Conservation (phyloP, 1,140 invertebrate genomes). For the Drosophila prosaltans region DNA sequence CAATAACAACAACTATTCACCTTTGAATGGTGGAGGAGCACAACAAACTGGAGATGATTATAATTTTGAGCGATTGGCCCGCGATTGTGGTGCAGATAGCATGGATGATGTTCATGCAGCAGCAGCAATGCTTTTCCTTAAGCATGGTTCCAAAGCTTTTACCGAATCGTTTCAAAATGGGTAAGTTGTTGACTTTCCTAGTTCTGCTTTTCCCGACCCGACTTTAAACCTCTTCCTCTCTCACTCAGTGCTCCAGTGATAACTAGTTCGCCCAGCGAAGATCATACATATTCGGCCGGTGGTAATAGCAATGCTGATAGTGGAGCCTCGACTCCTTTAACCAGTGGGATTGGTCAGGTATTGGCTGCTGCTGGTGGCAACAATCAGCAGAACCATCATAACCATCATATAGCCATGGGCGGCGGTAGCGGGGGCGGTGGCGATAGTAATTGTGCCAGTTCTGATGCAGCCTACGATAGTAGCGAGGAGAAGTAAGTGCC, state of each 20-base stretch:
- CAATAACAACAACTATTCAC: constrained; percentile 4
- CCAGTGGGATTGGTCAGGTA: constrained; percentile 60
- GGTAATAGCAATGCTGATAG: constrained; percentile 78
- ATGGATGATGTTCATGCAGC: constrained; percentile 91
- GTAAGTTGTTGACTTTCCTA: constrained; percentile 41
- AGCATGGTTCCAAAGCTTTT: constrained; percentile 87
- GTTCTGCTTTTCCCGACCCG: not conserved
- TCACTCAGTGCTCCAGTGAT: constrained; percentile 85
- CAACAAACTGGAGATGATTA: constrained; percentile 37
- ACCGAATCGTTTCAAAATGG: constrained; percentile 79
- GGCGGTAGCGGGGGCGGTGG: constrained; percentile 32
- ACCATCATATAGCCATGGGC: constrained; percentile 15
- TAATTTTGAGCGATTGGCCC: constrained; percentile 72
- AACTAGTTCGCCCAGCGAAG: constrained; percentile 89
- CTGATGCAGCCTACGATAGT: constrained; percentile 84
- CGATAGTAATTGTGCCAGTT: constrained; percentile 82
- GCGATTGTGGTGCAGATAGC: constrained; percentile 83
- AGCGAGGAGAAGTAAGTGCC: constrained; percentile 84
- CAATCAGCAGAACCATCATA: constrained; percentile 2
- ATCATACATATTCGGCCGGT: constrained; percentile 89
- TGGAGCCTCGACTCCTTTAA: constrained; percentile 74
- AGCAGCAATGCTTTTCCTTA: constrained; percentile 91
- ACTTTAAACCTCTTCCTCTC: not conserved
- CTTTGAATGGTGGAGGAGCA: constrained; percentile 9
- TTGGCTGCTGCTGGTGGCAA: not conserved